phyloP scores from a whole-genome alignment of 37 sponge, comb jelly and placozoan genomes.

The Oopsacas minuta region DNA sequence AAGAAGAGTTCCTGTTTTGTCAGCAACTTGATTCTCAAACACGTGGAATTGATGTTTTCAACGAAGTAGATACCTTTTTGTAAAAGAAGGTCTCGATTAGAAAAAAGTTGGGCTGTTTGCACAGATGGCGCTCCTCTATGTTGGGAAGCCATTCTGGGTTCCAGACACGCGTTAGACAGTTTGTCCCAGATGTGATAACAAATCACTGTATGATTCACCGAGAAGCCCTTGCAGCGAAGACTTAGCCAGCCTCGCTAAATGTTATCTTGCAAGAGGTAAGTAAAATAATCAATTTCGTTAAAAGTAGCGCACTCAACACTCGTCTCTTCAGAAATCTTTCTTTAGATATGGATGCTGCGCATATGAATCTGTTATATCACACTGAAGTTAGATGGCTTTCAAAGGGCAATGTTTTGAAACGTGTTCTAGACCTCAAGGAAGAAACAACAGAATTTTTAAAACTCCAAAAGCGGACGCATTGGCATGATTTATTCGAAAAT shows the following conservation, averaged over 20 bases:
- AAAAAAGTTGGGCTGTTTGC: not conserved
- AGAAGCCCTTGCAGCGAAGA: not conserved
- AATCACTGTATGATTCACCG: not conserved
- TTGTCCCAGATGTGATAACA: not conserved
- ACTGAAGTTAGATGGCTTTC: no score
- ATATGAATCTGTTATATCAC: no score
- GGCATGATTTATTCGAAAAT: no score
- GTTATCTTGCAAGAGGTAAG: not conserved
- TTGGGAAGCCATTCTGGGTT: not conserved
- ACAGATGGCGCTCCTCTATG: slow-evolving; percentile 1
- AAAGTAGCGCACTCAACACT: no score
- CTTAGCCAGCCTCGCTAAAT: not conserved
- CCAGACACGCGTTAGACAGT: not conserved
- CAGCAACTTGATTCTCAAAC: not conserved
- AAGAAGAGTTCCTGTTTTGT: not conserved
- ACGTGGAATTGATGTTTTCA: not conserved
- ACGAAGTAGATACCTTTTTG: not conserved
- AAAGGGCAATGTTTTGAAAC: no score
- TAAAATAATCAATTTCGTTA: not conserved
- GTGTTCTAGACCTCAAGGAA: no score
- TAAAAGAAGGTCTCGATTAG: not conserved
- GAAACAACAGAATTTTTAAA: no score
- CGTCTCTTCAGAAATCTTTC: no score
- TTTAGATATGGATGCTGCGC: no score
- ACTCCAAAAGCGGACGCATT: no score